Base-by-base conservation (phyloP, 2,113 vertebrate genomes). In the Clupea harengus region DNA sequence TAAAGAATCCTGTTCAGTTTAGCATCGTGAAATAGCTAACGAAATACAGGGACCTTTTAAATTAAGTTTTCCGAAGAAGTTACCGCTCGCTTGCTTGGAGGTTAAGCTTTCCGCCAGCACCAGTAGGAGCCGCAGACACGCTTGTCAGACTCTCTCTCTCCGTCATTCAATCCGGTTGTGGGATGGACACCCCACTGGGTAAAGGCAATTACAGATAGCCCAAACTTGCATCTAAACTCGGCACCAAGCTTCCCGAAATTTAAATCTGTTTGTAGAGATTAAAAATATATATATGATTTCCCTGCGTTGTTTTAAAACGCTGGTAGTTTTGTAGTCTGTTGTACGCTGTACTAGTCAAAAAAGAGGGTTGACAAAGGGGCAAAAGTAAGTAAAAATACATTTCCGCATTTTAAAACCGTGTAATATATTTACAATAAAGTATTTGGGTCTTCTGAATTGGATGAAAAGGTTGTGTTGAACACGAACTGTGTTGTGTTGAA, bases 101-200 rank as follows among this genome's bases (percentile, higher is more conserved):
- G 32, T 60, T 15, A 32, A 28, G 72, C 72, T 78, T 78, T 78
- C 72, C 72, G 11, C 9, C 28, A 39, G 32, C 72, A 78, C 72
- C 72, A 39, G 32, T 18, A 78, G 32, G 25, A 32, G 72, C 72
- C 10, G 28, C 32, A 78, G 32, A 78, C 28, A 78, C 28, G 72
- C 72, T 78, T 78, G 72, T 78, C 72, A 78, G 28, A 78, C 9
- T 39, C 10, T 32, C 67, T 75, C 67, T 78, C 15, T 78, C 7
- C 25, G 72, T 78, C 72, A 78, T 78, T 78, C 72, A 78, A 78
- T 78, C 72, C 72, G 72, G 72, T 78, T 78, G 72, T 78, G 72
- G 72, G 72, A 78, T 78, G 72, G 72, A 78, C 72, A 39, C 72
- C 72, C 72, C 28, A 32, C 72, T 78, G 72, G 72, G 72, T 44